Conservation (phyloP, 2,113 vertebrate genomes). For the Platysteira castanea region DNA sequence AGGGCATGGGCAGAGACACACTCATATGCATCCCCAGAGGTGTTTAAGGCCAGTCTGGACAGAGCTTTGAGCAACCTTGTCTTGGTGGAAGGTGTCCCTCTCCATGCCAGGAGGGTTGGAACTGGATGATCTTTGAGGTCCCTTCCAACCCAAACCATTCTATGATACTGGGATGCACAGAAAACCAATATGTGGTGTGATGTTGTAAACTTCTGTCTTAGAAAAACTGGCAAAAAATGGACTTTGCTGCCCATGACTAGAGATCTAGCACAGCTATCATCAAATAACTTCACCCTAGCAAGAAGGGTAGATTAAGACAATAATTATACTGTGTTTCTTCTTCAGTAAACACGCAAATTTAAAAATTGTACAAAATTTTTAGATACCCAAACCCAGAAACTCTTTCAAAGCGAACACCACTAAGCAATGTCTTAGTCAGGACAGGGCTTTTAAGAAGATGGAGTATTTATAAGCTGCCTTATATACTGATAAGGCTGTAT, state of each 20-base stretch:
- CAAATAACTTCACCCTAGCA: neutral
- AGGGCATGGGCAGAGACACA: neutral
- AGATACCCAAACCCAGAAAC: neutral
- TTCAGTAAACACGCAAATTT: neutral
- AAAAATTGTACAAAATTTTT: neutral
- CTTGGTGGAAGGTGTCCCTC: neutral
- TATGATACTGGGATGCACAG: neutral
- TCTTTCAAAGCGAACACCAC: neutral
- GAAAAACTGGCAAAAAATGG: neutral
- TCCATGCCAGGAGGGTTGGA: neutral
- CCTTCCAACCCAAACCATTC: neutral
- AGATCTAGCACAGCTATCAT: neutral
- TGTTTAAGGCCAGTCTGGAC: neutral
- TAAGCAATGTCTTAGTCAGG: neutral
- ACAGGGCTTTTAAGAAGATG: slow-evolving; percentile 32
- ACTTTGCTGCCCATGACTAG: neutral
- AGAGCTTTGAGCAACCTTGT: neutral
- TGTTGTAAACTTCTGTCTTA: neutral
- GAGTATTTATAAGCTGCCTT: neutral
- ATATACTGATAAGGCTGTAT: neutral
- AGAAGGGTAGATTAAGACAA: neutral
- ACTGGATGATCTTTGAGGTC: neutral
- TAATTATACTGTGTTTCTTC: neutral
- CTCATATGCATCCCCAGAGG: no score
- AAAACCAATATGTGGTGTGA: neutral